These are phyloP conservation scores for Drosophila macrospina DNA, from an alignment of 2,888 invertebrate genomes.

Conservation along the genomic window DNA sequence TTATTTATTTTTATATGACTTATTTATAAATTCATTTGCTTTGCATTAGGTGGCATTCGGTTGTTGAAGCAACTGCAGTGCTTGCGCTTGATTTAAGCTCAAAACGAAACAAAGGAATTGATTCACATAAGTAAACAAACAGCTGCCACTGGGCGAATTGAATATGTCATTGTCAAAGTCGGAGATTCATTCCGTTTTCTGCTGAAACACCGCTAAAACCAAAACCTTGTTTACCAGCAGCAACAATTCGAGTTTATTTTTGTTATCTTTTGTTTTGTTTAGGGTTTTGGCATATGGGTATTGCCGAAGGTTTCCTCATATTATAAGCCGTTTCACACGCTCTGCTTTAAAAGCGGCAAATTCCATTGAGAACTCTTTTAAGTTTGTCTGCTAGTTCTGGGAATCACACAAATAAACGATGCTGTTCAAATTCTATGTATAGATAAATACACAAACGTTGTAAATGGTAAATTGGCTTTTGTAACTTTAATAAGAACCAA, in stretches of 20 bases:
- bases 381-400: conserved; percentile 18
- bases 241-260: conserved; percentile 10
- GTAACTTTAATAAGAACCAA: not conserved
- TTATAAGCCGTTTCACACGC: conserved; percentile 29
- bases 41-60: conserved; percentile 18
- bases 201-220: conserved; percentile 45
- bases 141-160: conserved; percentile 36
- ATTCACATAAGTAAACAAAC: conserved; percentile 58
- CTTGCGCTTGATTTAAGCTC: conserved; percentile 19
- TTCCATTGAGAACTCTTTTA: conserved; percentile 32
- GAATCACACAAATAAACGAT: conserved; percentile 15
- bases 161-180: conserved; percentile 53
- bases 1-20: conserved; percentile 3
- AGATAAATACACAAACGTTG: not conserved
- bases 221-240: conserved; percentile 13
- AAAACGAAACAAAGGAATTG: conserved; percentile 41
- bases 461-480: not conserved
- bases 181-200: conserved; percentile 43
- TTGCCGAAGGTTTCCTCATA: conserved; percentile 12
- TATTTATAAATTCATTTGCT: conserved; percentile 13
- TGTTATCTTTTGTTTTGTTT: conserved; percentile 18
- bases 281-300: not conserved
- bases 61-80: conserved; percentile 25
- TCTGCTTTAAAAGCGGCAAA: conserved; percentile 30
- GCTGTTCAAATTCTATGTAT: not conserved